Evolutionary conservation across 64 coral and sea anemone genomes (phyloP), one percentile per base, ranked within the genome.

Genomic region (Montipora foliosa): DNA sequence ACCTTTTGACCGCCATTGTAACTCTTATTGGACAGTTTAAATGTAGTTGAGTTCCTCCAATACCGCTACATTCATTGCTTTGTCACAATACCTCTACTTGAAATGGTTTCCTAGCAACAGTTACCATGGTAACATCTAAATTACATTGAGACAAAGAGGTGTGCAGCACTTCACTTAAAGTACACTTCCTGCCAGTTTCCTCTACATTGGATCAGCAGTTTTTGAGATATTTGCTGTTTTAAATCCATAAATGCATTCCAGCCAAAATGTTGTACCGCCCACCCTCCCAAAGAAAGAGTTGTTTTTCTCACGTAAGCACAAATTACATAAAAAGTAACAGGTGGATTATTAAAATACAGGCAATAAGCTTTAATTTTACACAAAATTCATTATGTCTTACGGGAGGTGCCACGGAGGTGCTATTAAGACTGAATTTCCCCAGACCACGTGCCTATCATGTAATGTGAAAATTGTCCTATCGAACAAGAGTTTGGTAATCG

Each of bases 351-450:
- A 83, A 91, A 91, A 74, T 91, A 91, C 19, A 74, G 67, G 44
- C 68, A 73, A 91, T 83, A 74, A 83, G 90, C 90, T 91, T 83
- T 91, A 16, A 82, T 91, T 75, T 82, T 66, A 81, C 75, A 91
- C 89, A 69, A 91, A 74, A 75, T 76, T 83, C 78, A 83, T 79
- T 82, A 91, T 91, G 79, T 91, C 79, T 49, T 50, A 52, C 47
- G 22, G 46, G 79, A 79, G 89, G 79, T 91, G 89, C 89, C 72
- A 91, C 89, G 22, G n/a, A n/a, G n/a, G n/a, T n/a, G 79, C 67
- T 67, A 48, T 53, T 25, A 25, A 25, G 24, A 25, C 24, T 25
- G 24, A 25, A 25, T 25, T 25, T 25, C 24, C 24, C 24, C 24
- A 25, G 24, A 25, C 24, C 24, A 25, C 24, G 24, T 25, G 24